A percentile compares a stretch with the other conserved stretches of the same genome.
These are phyloP conservation scores for Danaus plexippus DNA, from an alignment of 1,140 invertebrate genomes.

Conservation along the genomic window DNA sequence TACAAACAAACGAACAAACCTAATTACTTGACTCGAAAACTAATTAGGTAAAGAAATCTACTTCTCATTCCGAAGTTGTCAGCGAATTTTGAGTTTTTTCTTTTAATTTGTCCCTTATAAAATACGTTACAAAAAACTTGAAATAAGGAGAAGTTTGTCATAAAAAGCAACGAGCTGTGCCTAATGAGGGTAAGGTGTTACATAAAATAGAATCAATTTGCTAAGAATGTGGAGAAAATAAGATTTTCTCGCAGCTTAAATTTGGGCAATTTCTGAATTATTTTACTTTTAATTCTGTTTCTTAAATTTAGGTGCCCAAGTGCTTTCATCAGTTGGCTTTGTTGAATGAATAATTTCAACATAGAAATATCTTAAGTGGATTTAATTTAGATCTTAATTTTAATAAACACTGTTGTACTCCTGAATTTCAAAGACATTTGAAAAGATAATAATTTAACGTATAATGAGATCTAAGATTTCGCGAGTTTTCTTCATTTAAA, in stretches of 20 bases:
- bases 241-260: constrained; percentile 8
- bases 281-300: no score
- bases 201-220: constrained; percentile 40
- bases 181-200: constrained; percentile 38
- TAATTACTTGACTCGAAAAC: constrained; percentile 38
- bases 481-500: no score
- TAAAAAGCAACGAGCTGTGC: constrained; percentile 34
- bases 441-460: no score
- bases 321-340: no score
- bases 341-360: no score
- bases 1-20: constrained; percentile 34
- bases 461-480: no score
- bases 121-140: constrained; percentile 30
- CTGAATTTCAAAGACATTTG: no score
- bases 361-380: no score
- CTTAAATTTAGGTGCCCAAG: no score
- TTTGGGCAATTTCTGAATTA: constrained; percentile 2
- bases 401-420: no score
- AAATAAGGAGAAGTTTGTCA: constrained; percentile 39
- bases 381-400: no score
- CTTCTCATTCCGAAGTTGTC: constrained; percentile 28
- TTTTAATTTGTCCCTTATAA: constrained; percentile 37
- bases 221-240: constrained; percentile 10
- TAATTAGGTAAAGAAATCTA: constrained; percentile 40
- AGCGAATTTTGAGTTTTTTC: constrained; percentile 21